Evolutionary conservation across 2,888 invertebrate species (phyloP), one percentile per base, ranked within the genome.

Genomic region (Trachelus iudaicus): DNA sequence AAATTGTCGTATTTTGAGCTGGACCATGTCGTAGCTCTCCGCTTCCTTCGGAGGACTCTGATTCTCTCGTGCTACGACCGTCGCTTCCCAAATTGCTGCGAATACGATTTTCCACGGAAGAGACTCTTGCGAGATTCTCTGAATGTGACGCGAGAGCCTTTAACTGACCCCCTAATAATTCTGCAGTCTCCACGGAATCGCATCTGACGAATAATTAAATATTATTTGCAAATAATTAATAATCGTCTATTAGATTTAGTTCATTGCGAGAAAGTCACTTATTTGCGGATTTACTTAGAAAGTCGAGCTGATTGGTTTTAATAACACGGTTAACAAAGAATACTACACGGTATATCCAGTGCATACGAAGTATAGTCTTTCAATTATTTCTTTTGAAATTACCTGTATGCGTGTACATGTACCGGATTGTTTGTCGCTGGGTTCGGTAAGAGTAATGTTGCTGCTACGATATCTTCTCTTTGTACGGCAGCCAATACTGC

Each of bases 371-470:
- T 56, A 56, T 23, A 56, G 9, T 1, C 9, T 56, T 56, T 2
- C 23, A 23, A 56, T 56, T 15, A 23, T 56, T 56, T 56, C 23
- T 56, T 56, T 56, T 56, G 9, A 23, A 56, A 56, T 56, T 56
- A 90, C 91, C 91, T 90, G 90, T 95, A 99, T 77, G 98, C 98
- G 91, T 99, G 99, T 3, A 98, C 98, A 90, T 99, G 98, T 35
- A 99, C 95, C 0, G 98, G 98, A 90, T 98, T 97, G 85, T 97
- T 96, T 12, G 98, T 98, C 78, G 97, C 95, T 0, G 98, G 98
- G 92, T 99, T 99, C 91, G 97, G 98, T 1, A 99, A 94, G 74
- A 99, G 93, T 83, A 98, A 94, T 78, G 99, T 98, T 86, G 97
- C 97, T 1, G 98, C 97, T 73, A 99, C 98, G 71, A 98, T 95